Conservation (phyloP, 2,797 vertebrate genomes). For the Triplophysa yarkandensis region DNA sequence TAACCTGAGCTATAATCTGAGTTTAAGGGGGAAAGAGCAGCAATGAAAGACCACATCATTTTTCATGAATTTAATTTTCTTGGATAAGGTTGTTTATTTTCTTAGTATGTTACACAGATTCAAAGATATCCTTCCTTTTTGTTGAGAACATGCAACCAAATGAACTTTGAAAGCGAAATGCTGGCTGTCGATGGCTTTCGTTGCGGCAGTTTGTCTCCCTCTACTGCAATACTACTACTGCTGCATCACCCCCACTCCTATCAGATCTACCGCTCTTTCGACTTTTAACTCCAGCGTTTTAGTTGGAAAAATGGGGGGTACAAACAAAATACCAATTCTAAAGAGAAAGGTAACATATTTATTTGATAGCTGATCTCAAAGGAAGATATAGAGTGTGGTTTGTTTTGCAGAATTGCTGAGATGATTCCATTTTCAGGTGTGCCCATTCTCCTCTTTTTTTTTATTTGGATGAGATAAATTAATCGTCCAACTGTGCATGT, state of each 20-base stretch:
- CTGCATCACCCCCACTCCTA: conserved; percentile 76
- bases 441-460: too few relatives aligned
- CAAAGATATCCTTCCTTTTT: conserved; percentile 50
- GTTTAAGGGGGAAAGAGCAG: conserved; percentile 32
- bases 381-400: conserved; percentile 60
- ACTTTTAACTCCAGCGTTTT: conserved; percentile 79
- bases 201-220: conserved; percentile 59
- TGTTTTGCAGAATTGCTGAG: conserved; percentile 47
- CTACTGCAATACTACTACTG: conserved; percentile 77
- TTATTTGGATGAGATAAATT: background rate
- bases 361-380: conserved; percentile 71
- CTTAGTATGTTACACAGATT: conserved; percentile 64
- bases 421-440: too few relatives aligned
- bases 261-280: conserved; percentile 75
- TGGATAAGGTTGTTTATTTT: conserved; percentile 60
- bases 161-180: conserved; percentile 53
- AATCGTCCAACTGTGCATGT: conserved; percentile 13
- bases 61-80: conserved; percentile 15
- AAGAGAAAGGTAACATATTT: conserved; percentile 76
- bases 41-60: conserved; percentile 56
- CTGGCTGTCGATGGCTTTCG: background rate
- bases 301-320: conserved; percentile 73
- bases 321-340: conserved; percentile 58
- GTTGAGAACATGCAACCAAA: conserved; percentile 51
- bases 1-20: background rate